Evolutionary conservation across 2,888 invertebrate species (phyloP), one percentile per base, ranked within the genome.

Genomic region (Rhagonycha fulva): DNA sequence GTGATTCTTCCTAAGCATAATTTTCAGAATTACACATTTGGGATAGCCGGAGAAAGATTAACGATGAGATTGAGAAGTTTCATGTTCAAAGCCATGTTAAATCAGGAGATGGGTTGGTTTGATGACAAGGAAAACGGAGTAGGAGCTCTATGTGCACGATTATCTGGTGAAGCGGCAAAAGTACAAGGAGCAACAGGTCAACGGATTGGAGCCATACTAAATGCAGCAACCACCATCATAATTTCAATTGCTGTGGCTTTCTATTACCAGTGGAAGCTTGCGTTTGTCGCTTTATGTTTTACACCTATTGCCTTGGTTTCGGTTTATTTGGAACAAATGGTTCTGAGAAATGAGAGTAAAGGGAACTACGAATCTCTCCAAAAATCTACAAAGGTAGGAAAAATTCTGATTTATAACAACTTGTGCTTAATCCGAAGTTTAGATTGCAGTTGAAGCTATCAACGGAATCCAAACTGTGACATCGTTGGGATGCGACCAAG

Each of bases 121-220:
- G 95, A 95, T 82, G 90, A 93, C 79, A 91, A 19, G 19, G 19
- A 19, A 19, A 19, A 19, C 19, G 19, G 19, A 19, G 19, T 19
- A 2, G 19, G 19, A 92, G 79, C 94, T 3, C 88, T 95, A 0
- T 94, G 94, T 82, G 92, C 94, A 0, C 89, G 92, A 74, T 88
- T 96, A 7, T 93, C 95, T 0, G 92, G 93, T 0, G 95, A 95
- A 88, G 94, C 95, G 0, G 91, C 95, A 0, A 91, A 92, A 72
- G 93, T 95, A 0, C 95, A 95, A 89, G 95, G 95, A 82, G 94
- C 94, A 4, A 94, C 95, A 4, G 95, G 95, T 14, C 94, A 94
- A 88, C 90, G 95, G 77, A 91, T 95, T 72, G 95, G 95, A 5
- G 93, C 93, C 19, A 92, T 95, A 60, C 87, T 95, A 1, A 94